Evolutionary conservation across 2,888 invertebrate species (phyloP).

Genomic region (Thera obeliscata): DNA sequence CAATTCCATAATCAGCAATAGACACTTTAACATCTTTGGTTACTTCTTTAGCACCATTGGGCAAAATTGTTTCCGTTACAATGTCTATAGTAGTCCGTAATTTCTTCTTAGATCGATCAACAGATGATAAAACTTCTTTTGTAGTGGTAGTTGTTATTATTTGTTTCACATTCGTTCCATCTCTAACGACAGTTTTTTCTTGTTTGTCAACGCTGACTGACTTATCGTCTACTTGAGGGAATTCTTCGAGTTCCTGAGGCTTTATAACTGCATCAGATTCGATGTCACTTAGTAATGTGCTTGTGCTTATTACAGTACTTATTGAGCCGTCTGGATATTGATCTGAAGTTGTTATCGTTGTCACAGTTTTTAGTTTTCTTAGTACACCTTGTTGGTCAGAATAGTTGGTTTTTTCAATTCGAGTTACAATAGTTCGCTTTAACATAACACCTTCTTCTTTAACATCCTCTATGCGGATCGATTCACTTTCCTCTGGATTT

Average conservation of each 20-base stretch:
- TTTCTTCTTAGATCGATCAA: conserved; percentile 63
- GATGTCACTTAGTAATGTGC: conserved; percentile 65
- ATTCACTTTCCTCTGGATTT: conserved; percentile 57
- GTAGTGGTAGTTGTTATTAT: conserved; percentile 71
- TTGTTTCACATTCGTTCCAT: conserved; percentile 66
- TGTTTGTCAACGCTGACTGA: conserved; percentile 63
- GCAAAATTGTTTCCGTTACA: conserved; percentile 65
- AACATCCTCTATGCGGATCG: conserved; percentile 51
- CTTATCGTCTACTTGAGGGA: conserved; percentile 59
- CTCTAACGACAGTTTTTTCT: conserved; percentile 55
- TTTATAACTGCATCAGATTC: conserved; percentile 47
- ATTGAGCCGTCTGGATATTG: conserved; percentile 66
- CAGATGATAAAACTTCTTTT: conserved; percentile 64
- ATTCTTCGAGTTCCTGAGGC: conserved; percentile 54
- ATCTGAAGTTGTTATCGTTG: conserved; percentile 67
- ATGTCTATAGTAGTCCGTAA: conserved; percentile 69
- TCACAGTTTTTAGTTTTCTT: conserved; percentile 64
- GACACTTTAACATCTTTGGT: conserved; percentile 75
- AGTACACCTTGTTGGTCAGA: conserved; percentile 50
- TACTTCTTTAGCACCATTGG: conserved; percentile 69
- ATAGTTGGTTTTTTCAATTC: conserved; percentile 62
- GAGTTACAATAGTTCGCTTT: conserved; percentile 59
- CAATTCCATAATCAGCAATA: conserved; percentile 64
- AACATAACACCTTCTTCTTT: conserved; percentile 56
- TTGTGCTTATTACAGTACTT: conserved; percentile 66